Evolutionary conservation across 2,888 invertebrate species (phyloP).

Genomic region (Synergus itoensis): DNA sequence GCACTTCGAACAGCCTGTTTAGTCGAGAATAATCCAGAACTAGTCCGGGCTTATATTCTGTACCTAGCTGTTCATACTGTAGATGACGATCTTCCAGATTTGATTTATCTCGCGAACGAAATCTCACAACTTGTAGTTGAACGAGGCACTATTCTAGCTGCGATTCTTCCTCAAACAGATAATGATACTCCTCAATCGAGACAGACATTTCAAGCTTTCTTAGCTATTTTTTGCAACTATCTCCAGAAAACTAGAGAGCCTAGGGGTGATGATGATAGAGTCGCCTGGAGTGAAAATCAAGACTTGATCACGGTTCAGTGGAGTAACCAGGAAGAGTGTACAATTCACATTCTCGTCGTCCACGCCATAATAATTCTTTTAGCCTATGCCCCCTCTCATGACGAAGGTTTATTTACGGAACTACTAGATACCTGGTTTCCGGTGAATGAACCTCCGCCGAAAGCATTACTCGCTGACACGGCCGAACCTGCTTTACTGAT

Average conservation of each 20-base stretch:
- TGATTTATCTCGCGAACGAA: conserved; percentile 87
- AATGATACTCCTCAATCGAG: conserved; percentile 72
- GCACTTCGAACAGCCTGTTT: conserved; percentile 92
- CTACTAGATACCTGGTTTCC: conserved; percentile 94
- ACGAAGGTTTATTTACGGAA: conserved; percentile 78
- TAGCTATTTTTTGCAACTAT: conserved; percentile 87
- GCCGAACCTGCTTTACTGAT: conserved; percentile 90
- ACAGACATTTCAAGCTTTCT: conserved; percentile 85
- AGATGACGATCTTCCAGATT: conserved; percentile 83
- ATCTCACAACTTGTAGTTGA: conserved; percentile 95
- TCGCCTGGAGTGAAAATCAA: conserved; percentile 84
- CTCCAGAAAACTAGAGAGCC: conserved; percentile 85
- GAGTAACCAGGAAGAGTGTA: conserved; percentile 86
- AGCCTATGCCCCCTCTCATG: conserved; percentile 83
- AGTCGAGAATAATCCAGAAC: conserved; percentile 91
- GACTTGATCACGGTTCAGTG: conserved; percentile 89
- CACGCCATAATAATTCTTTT: conserved; percentile 91
- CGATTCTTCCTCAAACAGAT: conserved; percentile 85
- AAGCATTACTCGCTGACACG: conserved; percentile 88
- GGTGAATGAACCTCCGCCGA: conserved; percentile 84
- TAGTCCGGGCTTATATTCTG: conserved; percentile 90
- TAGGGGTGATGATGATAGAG: conserved; percentile 79
- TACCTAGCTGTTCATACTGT: conserved; percentile 89
- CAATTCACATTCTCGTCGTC: conserved; percentile 88
- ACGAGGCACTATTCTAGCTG: conserved; percentile 90